Base-by-base conservation (phyloP, 2,113 vertebrate species). In the Cichladusa arquata region DNA sequence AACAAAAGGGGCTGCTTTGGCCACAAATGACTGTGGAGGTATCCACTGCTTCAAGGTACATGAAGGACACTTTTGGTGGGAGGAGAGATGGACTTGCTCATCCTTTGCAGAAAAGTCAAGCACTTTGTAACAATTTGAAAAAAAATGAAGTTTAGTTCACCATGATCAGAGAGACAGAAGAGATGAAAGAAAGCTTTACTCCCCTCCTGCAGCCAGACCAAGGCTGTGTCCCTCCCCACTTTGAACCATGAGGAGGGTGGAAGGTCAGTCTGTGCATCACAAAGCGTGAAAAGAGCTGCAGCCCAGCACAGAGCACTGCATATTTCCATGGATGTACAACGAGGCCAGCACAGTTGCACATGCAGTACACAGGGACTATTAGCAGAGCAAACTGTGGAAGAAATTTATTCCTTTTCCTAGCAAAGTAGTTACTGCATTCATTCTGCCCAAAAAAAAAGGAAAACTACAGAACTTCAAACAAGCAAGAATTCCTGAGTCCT, bases 191-290 rank as follows among this genome's bases (percentile, higher is more conserved):
- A 65, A 81, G 28, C 4, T 50, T 81, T 57, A 3, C n/a, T 57
- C 29, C 14, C 4, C 29, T 40, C 54, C 53, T 38, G 34, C 61
- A 64, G 71, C 34, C 61, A 5, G 0, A 14, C 45, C 22, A 45
- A 60, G 38, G 48, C 53, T 65, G 53, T 8, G 20, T 48, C 14
- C 34, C 26, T 48, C 14, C 34, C 26, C 7, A 1, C 12, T 11
- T 8, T 2, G 24, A 80, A 6, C 26, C 15, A 45, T 0, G 0
- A 53, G 66, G 23, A 5, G 9, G 19, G 16, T 16, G 20, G 61
- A 42, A 81, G 24, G 40, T 67, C 66, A 76, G 7, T 4, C 28
- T 28, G 57, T 2, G 3, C 67, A 33, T 29, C 28, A 33, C 15
- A 45, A 19, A 69, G 64, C 34, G 25, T 42, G 24, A 0, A 14